Evolutionary conservation across 2,113 vertebrate species (phyloP).

Genomic region (Genyomyrus donnyi): DNA sequence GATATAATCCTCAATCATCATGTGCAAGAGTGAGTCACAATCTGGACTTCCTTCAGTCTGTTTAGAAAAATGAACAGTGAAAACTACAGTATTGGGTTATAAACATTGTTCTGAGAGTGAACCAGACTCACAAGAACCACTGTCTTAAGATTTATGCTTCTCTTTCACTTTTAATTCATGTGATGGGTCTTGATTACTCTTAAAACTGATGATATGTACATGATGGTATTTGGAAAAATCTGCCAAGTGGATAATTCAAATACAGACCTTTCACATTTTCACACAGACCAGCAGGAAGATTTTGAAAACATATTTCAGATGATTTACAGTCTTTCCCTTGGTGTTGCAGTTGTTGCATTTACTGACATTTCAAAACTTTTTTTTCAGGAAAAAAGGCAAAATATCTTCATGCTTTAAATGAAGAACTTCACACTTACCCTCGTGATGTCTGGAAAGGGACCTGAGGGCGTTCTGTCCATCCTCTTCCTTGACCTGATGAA

Average conservation of each 20-base stretch:
- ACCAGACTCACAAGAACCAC: not conserved
- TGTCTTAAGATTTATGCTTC: not conserved
- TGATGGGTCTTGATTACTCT: not conserved
- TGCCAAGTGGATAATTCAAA: not conserved
- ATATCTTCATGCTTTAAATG: not conserved
- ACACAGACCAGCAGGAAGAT: not conserved
- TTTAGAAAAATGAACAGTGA: not conserved
- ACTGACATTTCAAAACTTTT: not conserved
- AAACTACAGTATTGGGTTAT: not conserved
- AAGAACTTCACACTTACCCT: conserved; percentile 61
- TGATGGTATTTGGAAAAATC: not conserved
- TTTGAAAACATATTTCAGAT: not conserved
- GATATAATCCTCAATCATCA: conserved; percentile 12
- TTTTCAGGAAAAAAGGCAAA: not conserved
- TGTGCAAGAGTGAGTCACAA: conserved; percentile 24
- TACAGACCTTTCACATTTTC: not conserved
- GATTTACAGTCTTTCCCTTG: not conserved
- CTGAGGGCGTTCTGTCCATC: conserved; percentile 35
- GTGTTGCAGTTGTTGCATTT: not conserved
- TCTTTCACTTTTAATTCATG: not conserved
- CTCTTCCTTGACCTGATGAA: conserved; percentile 47
- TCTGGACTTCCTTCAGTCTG: not conserved
- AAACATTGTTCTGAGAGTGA: not conserved
- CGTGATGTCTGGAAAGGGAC: conserved; percentile 42
- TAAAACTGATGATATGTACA: not conserved